Evolutionary conservation across 2,113 vertebrate species (phyloP), one percentile per base, ranked within the genome.

Genomic region (Ciconia stormi): DNA sequence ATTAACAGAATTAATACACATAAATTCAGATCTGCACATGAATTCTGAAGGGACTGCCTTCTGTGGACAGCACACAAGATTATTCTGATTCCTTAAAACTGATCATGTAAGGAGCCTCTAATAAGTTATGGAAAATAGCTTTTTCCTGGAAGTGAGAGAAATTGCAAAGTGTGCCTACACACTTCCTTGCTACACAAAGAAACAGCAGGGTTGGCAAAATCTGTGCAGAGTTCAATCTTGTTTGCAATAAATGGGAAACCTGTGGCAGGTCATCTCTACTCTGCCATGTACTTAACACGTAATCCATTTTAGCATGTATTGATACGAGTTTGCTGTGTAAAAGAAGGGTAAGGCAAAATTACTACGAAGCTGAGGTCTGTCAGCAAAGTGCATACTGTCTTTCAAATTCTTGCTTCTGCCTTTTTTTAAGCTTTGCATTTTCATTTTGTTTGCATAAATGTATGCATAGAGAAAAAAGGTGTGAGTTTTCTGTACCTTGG

Each of bases 271-370:
- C 65, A 30, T 26, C 52, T 50, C 69, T 82, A 19, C 52, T 26
- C 4, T 0, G 81, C 73, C 77, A 72, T 0, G 20, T 2, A 26
- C 56, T 27, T 26, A 30, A 40, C 44, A 34, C 0, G 0, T 8
- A 34, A 63, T 49, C 50, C 18, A 38, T 5, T 61, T 87, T 12
- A 92, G 30, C 38, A 5, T 1, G 4, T 47, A 52, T 6, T 50
- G 59, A 32, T 29, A 34, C 6, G 61, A 59, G 44, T 65, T 62
- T 44, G 52, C 81, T 82, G n/a, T 11, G 34, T 30, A 26, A 74
- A 42, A 63, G 25, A 91, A 73, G 32, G 12, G 7, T 13, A 49
- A 74, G 40, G 27, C 30, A 53, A 55, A 87, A 15, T 13, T 10
- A 3, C 46, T 27, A 5, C 2, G 0, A 11, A 66, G 82, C 38